phyloP scores from a whole-genome alignment of 2,797 vertebrate species.

The Coregonus ussuriensis region DNA sequence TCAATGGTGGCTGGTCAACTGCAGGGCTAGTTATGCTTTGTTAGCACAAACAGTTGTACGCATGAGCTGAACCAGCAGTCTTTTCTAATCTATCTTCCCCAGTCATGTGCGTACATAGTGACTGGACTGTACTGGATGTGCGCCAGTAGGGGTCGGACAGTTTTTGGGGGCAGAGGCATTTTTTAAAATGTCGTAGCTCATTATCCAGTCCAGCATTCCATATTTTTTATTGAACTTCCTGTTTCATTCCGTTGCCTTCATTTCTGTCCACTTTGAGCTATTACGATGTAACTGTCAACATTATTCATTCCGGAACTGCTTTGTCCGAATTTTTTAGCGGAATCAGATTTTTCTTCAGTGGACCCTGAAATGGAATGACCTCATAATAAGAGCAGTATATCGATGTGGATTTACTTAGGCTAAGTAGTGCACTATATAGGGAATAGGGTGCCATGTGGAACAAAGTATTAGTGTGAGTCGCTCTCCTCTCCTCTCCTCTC shows the following conservation, averaged over 20 bases:
- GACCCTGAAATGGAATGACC: background rate
- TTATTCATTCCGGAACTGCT: background rate
- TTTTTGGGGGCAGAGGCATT: background rate
- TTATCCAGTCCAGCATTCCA: background rate
- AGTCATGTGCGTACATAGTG: background rate
- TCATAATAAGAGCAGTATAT: background rate
- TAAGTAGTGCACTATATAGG: background rate
- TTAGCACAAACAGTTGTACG: background rate
- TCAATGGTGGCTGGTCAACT: background rate
- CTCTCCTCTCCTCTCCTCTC: background rate
- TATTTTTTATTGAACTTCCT: no score
- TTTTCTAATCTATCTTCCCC: background rate
- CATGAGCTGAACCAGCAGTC: background rate
- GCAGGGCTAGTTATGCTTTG: background rate
- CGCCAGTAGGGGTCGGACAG: background rate
- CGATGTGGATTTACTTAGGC: background rate
- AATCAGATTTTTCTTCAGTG: background rate
- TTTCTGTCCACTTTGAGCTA: background rate
- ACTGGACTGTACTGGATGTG: background rate
- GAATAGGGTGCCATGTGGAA: background rate
- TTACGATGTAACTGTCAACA: background rate
- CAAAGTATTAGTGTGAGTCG: background rate
- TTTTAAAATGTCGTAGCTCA: background rate
- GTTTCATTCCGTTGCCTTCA: background rate
- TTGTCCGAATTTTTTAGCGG: conserved; percentile 10